These are phyloP conservation scores for Gorilla gorilla DNA, from an alignment of 2,113 vertebrate species.

Conservation along the genomic window DNA sequence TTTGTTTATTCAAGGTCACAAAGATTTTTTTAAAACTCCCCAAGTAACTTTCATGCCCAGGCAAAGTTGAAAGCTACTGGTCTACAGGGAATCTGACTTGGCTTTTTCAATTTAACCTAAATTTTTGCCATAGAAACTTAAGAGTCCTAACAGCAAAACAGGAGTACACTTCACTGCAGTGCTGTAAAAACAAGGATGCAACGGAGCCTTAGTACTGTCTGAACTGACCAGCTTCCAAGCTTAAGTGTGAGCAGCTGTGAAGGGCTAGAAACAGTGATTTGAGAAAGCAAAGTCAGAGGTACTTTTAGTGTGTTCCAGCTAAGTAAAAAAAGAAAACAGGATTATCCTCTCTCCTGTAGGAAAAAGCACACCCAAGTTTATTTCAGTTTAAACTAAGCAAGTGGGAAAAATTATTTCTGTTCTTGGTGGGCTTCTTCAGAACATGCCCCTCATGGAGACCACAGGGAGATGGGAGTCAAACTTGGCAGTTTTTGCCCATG, in stretches of 20 bases:
- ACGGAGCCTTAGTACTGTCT: not conserved
- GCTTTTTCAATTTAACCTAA: slow-evolving; percentile 40
- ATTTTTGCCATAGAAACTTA: slow-evolving; percentile 19
- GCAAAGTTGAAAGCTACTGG: slow-evolving; percentile 2
- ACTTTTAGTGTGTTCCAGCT: not conserved
- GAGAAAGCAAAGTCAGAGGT: not conserved
- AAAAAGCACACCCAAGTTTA: slow-evolving; percentile 25
- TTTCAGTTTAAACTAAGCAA: slow-evolving; percentile 8
- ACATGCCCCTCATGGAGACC: not conserved
- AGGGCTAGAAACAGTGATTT: not conserved
- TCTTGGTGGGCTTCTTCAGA: slow-evolving; percentile 27
- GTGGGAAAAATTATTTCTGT: not conserved
- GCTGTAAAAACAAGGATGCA: not conserved
- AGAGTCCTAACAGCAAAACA: slow-evolving; percentile 17
- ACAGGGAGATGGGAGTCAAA: not conserved
- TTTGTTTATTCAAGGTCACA: slow-evolving; percentile 29
- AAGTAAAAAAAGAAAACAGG: not conserved
- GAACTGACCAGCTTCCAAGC: not conserved
- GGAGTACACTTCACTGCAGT: not conserved
- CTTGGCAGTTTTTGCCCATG: not conserved
- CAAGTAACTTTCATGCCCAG: not conserved
- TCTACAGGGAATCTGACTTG: slow-evolving; percentile 33
- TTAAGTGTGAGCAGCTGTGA: not conserved
- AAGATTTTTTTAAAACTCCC: not conserved
- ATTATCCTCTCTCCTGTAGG: not conserved